These are phyloP conservation scores for Alexandromys fortis DNA, from an alignment of 2,113 vertebrate genomes.

Conservation along the genomic window DNA sequence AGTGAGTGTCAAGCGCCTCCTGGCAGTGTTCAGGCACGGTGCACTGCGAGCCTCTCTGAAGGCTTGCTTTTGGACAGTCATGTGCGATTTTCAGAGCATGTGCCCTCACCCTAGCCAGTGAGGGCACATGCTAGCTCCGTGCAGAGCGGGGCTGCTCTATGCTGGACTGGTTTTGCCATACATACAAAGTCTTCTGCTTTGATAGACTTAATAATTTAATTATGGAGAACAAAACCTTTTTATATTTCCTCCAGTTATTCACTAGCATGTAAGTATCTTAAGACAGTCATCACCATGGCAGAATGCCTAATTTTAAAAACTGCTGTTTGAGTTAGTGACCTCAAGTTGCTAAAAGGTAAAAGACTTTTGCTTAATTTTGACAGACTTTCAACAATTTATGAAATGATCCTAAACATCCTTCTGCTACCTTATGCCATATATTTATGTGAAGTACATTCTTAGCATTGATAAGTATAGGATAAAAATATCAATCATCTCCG, in stretches of 20 bases:
- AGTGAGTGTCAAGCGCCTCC: neutral
- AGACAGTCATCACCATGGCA: neutral
- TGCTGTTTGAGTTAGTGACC: neutral
- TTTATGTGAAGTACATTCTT: neutral
- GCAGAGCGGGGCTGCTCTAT: accelerated
- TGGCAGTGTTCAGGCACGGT: neutral
- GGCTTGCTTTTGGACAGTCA: neutral
- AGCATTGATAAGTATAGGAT: neutral
- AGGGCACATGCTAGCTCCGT: neutral
- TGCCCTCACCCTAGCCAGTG: neutral
- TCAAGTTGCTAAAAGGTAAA: neutral
- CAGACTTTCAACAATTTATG: neutral
- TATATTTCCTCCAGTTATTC: neutral
- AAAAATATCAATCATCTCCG: neutral
- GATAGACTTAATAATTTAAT: neutral
- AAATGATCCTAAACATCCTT: neutral
- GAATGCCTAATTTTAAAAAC: neutral
- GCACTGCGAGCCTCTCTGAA: too few relatives aligned
- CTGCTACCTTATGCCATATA: too few relatives aligned
- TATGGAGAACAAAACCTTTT: neutral
- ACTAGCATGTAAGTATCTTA: neutral
- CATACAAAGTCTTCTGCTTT: neutral
- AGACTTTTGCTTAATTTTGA: neutral
- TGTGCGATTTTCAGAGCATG: too few relatives aligned
- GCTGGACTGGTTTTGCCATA: neutral